A percentile compares a stretch with the other conserved stretches of the same genome.
Evolutionary conservation across 2,888 invertebrate species (phyloP).

Genomic region (Lithophane semibrunnea): DNA sequence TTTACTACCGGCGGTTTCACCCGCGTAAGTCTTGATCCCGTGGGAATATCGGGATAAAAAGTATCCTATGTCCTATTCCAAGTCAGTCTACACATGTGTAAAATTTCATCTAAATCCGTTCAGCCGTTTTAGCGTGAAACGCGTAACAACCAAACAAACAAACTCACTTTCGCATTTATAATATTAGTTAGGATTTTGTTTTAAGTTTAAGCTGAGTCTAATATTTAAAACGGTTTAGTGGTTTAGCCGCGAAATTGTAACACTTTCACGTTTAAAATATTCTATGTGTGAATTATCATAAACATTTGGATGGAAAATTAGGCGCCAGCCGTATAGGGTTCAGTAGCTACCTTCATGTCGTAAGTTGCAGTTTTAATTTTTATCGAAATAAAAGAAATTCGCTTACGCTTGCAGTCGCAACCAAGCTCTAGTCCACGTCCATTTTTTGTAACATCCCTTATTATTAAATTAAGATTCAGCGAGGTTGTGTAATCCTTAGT

Average conservation of each 20-base stretch:
- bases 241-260: background rate
- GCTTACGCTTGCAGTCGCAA: conserved; percentile 38
- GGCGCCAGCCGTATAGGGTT: background rate
- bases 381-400: background rate
- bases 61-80: no score
- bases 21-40: no score
- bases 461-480: conserved; percentile 63
- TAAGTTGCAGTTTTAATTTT: no score
- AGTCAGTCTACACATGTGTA: no score
- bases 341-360: background rate
- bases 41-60: no score
- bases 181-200: background rate
- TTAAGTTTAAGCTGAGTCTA: background rate
- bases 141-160: no score
- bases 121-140: no score
- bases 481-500: conserved; percentile 51
- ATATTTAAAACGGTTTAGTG: background rate
- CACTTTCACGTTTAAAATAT: no score
- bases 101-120: no score
- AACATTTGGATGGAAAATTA: background rate
- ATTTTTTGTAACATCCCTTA: conserved; percentile 52
- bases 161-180: no score
- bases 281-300: background rate
- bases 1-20: no score
- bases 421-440: background rate